phyloP scores from a whole-genome alignment of 2,888 invertebrate genomes.

The Polietes domitor region DNA sequence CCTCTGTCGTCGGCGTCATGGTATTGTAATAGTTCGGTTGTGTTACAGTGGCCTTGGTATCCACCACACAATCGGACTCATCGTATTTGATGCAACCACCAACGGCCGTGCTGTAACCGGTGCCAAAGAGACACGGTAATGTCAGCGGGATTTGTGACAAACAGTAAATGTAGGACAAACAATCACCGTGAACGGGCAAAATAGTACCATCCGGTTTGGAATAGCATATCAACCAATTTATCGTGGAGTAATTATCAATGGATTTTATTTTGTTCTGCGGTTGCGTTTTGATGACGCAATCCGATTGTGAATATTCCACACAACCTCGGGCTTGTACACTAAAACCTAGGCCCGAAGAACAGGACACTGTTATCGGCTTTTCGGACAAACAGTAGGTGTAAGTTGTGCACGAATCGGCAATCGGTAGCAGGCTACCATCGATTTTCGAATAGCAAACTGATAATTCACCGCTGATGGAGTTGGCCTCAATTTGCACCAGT shows the following conservation, averaged over 20 bases:
- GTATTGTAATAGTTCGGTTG: too few relatives aligned
- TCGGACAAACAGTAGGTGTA: conserved; percentile 58
- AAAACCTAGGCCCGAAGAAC: conserved; percentile 58
- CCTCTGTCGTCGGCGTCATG: too few relatives aligned
- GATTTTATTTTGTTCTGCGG: neutral
- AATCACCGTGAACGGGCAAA: conserved; percentile 34
- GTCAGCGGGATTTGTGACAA: conserved; percentile 41
- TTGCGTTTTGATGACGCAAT: conserved; percentile 10
- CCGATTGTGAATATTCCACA: conserved; percentile 26
- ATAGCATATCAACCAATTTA: conserved; percentile 40
- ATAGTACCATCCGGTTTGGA: conserved; percentile 51
- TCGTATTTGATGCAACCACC: conserved; percentile 49
- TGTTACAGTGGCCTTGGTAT: too few relatives aligned
- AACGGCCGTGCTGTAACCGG: conserved; percentile 43
- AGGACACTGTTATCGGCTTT: conserved; percentile 46
- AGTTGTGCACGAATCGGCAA: conserved; percentile 27
- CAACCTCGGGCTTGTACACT: conserved; percentile 48
- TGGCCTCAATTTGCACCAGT: neutral
- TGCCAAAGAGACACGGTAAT: conserved; percentile 59
- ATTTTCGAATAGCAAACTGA: conserved; percentile 41
- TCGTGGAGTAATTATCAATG: neutral
- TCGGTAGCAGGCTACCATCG: conserved; percentile 47
- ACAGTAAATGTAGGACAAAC: conserved; percentile 56
- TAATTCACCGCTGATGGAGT: neutral
- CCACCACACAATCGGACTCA: conserved; percentile 36